These are phyloP conservation scores for Hofmannophila pseudospretella DNA, from an alignment of 2,888 invertebrate species.

Conservation along the genomic window DNA sequence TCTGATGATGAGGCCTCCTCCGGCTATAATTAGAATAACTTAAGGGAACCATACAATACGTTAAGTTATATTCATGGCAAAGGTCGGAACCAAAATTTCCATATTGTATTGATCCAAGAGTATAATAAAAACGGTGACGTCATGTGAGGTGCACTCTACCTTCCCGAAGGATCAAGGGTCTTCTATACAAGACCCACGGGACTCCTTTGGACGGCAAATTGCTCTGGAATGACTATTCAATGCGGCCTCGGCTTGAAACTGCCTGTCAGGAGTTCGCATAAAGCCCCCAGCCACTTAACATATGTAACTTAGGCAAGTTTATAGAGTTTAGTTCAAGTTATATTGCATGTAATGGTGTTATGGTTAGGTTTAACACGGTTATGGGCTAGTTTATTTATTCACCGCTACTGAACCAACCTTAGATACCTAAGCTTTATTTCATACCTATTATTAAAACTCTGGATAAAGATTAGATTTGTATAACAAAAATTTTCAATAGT, in stretches of 20 bases:
- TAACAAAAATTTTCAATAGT: too few species aligned
- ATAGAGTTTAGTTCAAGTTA: conserved; percentile 8
- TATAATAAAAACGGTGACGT: conserved; percentile 22
- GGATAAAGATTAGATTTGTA: too few species aligned
- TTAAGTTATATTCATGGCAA: background rate
- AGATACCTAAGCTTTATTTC: too few species aligned
- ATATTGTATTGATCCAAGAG: conserved; percentile 21
- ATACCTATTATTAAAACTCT: too few species aligned
- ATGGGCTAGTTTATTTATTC: background rate
- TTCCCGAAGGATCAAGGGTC: conserved; percentile 25
- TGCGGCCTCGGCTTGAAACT: conserved; percentile 33
- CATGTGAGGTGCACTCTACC: conserved; percentile 26
- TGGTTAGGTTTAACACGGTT: background rate
- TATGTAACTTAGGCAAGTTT: conserved; percentile 18
- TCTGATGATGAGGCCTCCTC: too few species aligned
- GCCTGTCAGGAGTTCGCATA: conserved; percentile 30
- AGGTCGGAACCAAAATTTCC: conserved; percentile 1
- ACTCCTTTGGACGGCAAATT: conserved; percentile 46
- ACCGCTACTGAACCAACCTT: too few species aligned
- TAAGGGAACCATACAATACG: background rate
- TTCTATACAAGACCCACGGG: conserved; percentile 35
- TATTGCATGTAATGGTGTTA: conserved; percentile 1
- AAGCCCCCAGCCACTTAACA: conserved; percentile 20
- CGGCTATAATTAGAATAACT: background rate
- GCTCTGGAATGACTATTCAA: conserved; percentile 50